Conservation (phyloP, 2,113 vertebrate genomes). For the Lonchura striata region DNA sequence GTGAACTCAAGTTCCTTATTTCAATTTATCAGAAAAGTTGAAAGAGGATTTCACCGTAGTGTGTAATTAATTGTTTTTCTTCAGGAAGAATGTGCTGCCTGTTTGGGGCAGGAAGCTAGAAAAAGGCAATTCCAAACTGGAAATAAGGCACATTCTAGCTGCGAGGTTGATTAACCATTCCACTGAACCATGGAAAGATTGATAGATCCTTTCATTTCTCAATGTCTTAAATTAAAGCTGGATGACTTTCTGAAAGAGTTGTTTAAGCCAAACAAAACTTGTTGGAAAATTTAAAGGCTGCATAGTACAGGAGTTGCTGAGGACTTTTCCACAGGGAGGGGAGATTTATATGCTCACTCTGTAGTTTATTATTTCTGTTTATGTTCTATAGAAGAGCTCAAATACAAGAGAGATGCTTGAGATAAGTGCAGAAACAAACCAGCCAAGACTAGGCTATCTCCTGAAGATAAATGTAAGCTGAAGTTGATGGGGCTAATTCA, state of each 20-base stretch:
- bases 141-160: conserved; percentile 37
- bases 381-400: not conserved
- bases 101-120: conserved; percentile 22
- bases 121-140: conserved; percentile 43
- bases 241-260: not conserved
- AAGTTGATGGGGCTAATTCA: not conserved
- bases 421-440: conserved; percentile 31
- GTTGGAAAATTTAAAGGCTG: conserved; percentile 1
- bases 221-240: conserved; percentile 17
- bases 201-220: conserved; percentile 34
- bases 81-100: conserved; percentile 7
- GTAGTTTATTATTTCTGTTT: conserved; percentile 33
- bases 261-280: conserved; percentile 44
- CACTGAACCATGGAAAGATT: conserved; percentile 40
- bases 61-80: conserved; percentile 38
- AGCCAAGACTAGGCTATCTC: not conserved
- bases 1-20: not conserved
- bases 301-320: not conserved
- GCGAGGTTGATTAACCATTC: conserved; percentile 22
- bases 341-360: not conserved
- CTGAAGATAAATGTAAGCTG: not conserved
- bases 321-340: not conserved
- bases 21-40: conserved; percentile 16
- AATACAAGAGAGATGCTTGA: not conserved
- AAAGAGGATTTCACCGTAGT: not conserved